phyloP scores from a whole-genome alignment of 2,113 vertebrate species.

The Haemorhous mexicanus region DNA sequence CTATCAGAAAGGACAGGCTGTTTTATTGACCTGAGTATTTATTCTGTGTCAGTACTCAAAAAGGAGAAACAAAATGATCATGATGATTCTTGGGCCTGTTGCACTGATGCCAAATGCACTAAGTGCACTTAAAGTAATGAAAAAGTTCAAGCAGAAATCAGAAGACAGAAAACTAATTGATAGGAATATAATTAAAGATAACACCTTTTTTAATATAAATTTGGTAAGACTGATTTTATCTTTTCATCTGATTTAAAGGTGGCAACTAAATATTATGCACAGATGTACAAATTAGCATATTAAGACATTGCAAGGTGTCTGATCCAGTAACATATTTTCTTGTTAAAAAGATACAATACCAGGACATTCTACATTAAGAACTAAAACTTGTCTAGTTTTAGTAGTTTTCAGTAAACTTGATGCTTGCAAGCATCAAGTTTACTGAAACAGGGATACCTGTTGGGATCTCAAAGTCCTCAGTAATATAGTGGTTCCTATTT shows the following conservation, averaged over 20 bases:
- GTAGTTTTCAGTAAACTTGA: no score
- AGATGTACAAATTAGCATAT: neutral
- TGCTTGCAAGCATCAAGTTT: neutral
- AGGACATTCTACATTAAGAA: neutral
- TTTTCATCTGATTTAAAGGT: neutral
- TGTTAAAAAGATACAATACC: neutral
- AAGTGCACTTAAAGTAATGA: conserved; percentile 49
- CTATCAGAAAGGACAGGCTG: neutral
- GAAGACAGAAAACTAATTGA: neutral
- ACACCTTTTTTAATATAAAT: neutral
- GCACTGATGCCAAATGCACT: neutral
- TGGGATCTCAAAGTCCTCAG: neutral
- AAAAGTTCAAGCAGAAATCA: conserved; percentile 21
- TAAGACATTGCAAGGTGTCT: neutral
- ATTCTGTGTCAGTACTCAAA: neutral
- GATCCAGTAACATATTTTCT: neutral
- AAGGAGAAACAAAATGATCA: neutral
- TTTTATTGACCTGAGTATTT: neutral
- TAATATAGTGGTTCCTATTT: neutral
- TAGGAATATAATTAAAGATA: neutral
- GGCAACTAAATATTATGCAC: neutral
- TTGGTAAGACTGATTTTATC: neutral
- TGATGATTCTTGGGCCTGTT: neutral
- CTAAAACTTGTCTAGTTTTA: neutral
- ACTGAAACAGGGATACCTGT: neutral